These are phyloP conservation scores for Lagopus muta DNA, from an alignment of 2,113 vertebrate genomes.

Conservation along the genomic window DNA sequence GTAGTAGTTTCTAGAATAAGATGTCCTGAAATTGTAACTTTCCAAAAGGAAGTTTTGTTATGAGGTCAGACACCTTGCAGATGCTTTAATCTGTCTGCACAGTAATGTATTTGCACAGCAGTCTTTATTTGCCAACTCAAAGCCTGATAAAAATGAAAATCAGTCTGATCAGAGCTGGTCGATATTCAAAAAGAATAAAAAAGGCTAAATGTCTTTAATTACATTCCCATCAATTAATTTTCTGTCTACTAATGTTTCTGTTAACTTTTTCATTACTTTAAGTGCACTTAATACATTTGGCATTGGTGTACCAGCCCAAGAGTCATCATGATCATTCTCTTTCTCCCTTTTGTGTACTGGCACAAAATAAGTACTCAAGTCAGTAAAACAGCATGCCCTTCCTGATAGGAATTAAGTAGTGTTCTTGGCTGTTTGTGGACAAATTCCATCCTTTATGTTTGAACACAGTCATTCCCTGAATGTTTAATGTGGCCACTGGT, in stretches of 20 bases:
- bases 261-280: conserved; percentile 55
- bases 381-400: neutral
- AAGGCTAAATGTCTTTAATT: neutral
- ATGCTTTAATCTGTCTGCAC: neutral
- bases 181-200: neutral
- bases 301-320: neutral
- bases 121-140: neutral
- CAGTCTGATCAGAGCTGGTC: neutral
- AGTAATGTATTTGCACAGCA: neutral
- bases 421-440: neutral
- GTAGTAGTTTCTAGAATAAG: neutral
- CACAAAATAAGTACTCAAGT: neutral
- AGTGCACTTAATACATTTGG: conserved; percentile 43
- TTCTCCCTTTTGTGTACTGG: neutral
- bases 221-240: conserved; percentile 3
- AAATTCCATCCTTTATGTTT: neutral
- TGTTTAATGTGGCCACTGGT: neutral
- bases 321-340: neutral
- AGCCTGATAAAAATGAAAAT: neutral
- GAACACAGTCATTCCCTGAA: neutral
- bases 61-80: neutral
- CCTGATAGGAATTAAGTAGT: neutral
- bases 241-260: neutral
- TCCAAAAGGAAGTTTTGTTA: neutral
- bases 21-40: neutral